Evolutionary conservation across 64 coral and sea anemone species (phyloP), one percentile per base, ranked within the genome.

Genomic region (Stichodactyla mertensii): DNA sequence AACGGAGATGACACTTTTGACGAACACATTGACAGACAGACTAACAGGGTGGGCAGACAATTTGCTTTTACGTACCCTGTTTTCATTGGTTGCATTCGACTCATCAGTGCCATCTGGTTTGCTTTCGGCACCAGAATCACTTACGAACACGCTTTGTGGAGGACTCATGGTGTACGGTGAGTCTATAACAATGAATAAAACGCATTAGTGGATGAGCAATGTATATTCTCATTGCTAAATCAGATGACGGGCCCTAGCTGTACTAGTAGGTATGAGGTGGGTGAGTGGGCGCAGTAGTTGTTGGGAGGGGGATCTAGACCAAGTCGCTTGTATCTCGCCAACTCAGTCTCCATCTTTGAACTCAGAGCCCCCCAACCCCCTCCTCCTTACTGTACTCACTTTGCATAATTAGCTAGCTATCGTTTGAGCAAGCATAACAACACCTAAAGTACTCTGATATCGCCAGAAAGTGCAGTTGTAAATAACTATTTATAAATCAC

Each of bases 141-240:
- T 83, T 18, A 92, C 87, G 28, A 90, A 87, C 58, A 92, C 86
- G 26, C 94, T 90, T 82, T 95, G 94, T 14, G 93, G 93, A 4
- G 93, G 93, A 54, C 93, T 92, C 90, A 92, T 89, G 14, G 93
- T 92, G 1, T 85, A 92, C 10, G 94, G 88, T 0, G 94, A 92
- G 15, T 90, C 94, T 95, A 66, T 55, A 84, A 64, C 22, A 88
- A 61, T 53, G 23, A 8, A 64, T 45, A 45, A 45, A 45, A 45
- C 1, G 36, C 36, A 45, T 45, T 45, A 45, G 36, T 45, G 36
- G 36, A 45, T 2, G 36, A 45, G 36, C 36, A 45, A 45, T 45
- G 36, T 4, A 45, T 45, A 45, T 45, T 45, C 36, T 45, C 36
- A 45, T 45, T 45, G 36, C 36, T 45, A 45, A 45, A 45, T 45